Conservation (phyloP, 1,140 invertebrate genomes). For the Odontomachus brunneus region DNA sequence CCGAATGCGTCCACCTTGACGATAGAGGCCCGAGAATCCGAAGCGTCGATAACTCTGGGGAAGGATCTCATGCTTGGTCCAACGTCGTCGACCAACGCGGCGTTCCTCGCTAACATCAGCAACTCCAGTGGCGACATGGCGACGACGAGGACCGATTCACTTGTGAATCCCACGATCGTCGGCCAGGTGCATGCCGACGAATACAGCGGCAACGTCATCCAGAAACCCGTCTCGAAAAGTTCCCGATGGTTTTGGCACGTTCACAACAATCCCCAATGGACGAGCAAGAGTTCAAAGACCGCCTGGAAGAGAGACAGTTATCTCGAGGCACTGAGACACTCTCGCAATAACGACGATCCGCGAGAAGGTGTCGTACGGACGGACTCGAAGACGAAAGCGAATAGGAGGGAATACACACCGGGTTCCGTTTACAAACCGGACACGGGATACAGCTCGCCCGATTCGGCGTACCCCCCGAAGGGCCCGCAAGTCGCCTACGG, state of each 20-base stretch:
- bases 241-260: background rate
- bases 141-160: background rate
- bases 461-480: slow-evolving; percentile 27
- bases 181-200: slow-evolving; percentile 1
- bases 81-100: slow-evolving; percentile 1
- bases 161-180: background rate
- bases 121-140: background rate
- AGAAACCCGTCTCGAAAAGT: background rate
- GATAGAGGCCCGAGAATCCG: slow-evolving; percentile 65
- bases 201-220: background rate
- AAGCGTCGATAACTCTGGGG: slow-evolving; percentile 37
- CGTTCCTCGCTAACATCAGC: background rate
- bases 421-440: slow-evolving; percentile 74
- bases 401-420: slow-evolving; percentile 76
- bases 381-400: slow-evolving; percentile 58
- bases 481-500: slow-evolving; percentile 54
- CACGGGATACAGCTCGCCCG: slow-evolving; percentile 57
- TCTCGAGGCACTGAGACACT: slow-evolving; percentile 83
- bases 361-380: slow-evolving; percentile 66
- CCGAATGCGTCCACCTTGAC: slow-evolving; percentile 57
- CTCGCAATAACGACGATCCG: slow-evolving; percentile 81
- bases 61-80: slow-evolving; percentile 43
- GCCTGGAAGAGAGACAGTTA: slow-evolving; percentile 80
- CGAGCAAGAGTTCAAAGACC: slow-evolving; percentile 43
- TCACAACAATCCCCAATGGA: slow-evolving; percentile 1